Conservation (phyloP, 1,140 invertebrate genomes). For the Vanessa tameamea region DNA sequence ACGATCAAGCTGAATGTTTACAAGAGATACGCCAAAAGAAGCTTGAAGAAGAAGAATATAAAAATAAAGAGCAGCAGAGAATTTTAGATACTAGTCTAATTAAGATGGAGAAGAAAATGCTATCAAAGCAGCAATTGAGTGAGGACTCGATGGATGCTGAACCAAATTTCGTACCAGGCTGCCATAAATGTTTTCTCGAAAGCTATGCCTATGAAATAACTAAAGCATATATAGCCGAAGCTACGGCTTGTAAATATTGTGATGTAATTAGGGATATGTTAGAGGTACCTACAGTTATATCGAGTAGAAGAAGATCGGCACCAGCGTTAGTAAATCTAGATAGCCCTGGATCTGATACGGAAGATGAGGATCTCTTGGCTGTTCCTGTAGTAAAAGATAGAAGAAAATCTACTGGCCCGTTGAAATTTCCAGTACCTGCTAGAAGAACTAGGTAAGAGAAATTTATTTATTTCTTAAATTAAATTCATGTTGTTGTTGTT, state of each 20-base stretch:
- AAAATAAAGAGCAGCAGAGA: constrained; percentile 53
- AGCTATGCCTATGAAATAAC: constrained; percentile 77
- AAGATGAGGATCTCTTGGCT: constrained; percentile 60
- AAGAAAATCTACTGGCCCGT: constrained; percentile 72
- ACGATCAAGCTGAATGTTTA: constrained; percentile 78
- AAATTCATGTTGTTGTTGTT: not conserved
- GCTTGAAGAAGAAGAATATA: constrained; percentile 62
- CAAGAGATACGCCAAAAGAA: constrained; percentile 74
- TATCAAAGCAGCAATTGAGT: constrained; percentile 68
- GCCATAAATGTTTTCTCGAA: constrained; percentile 79
- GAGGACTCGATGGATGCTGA: constrained; percentile 77
- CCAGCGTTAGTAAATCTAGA: constrained; percentile 67
- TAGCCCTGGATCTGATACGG: constrained; percentile 58
- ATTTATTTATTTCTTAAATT: not conserved
- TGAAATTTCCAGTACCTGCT: constrained; percentile 68
- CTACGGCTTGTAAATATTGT: constrained; percentile 76
- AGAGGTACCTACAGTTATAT: constrained; percentile 61
- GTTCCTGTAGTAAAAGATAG: constrained; percentile 64
- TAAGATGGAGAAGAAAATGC: constrained; percentile 63
- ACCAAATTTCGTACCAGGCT: constrained; percentile 64
- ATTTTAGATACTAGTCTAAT: constrained; percentile 48
- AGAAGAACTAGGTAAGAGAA: constrained; percentile 66
- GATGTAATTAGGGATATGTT: constrained; percentile 77
- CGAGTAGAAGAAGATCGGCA: constrained; percentile 68
- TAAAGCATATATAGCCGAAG: constrained; percentile 73